Evolutionary conservation across 2,113 vertebrate species (phyloP).

Genomic region (Notechis scutatus): DNA sequence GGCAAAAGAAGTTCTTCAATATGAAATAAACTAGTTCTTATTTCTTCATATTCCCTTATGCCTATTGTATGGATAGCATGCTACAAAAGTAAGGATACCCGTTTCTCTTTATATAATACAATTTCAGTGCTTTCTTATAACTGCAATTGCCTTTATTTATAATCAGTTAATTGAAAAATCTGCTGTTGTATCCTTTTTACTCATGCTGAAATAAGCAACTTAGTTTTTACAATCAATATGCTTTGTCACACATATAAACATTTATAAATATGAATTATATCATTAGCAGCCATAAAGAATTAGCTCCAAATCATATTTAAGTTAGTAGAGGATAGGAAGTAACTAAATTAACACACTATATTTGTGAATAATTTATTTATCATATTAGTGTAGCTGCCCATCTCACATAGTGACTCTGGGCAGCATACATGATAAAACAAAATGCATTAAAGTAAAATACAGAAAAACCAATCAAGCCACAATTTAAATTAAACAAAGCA

Average conservation of each 20-base stretch:
- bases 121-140: background rate
- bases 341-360: conserved; percentile 23
- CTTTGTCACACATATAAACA: conserved; percentile 24
- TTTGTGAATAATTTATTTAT: background rate
- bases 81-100: background rate
- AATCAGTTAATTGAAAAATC: conserved; percentile 38
- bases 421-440: background rate
- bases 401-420: background rate
- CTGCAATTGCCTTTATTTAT: conserved; percentile 16
- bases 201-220: conserved; percentile 24
- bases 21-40: background rate
- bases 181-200: background rate
- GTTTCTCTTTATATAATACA: background rate
- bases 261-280: conserved; percentile 47
- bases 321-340: conserved; percentile 28
- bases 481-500: background rate
- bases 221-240: conserved; percentile 30
- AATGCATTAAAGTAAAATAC: background rate
- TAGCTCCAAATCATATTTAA: conserved; percentile 26
- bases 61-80: background rate
- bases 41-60: background rate
- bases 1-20: background rate
- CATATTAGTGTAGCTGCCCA: background rate
- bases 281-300: conserved; percentile 21
- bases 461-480: background rate